These are phyloP conservation scores for Tetragnatha versicolor DNA, from an alignment of 1,140 invertebrate species.

Conservation along the genomic window DNA sequence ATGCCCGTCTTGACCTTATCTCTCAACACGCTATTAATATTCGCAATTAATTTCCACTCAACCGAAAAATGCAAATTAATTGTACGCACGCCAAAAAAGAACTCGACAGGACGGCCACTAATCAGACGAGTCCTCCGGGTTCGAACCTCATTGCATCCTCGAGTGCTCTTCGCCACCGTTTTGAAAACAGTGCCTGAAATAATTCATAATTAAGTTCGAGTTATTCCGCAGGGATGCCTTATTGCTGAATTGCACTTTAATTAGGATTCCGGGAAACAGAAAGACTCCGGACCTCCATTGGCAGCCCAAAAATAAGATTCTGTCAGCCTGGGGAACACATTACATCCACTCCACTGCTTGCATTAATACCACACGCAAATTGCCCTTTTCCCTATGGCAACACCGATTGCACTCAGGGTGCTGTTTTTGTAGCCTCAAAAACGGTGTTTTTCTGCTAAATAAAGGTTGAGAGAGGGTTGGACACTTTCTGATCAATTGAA, in stretches of 20 bases:
- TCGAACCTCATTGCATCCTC: conserved; percentile 35
- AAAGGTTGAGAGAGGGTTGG: no score
- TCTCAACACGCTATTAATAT: conserved; percentile 38
- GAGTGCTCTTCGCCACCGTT: conserved; percentile 27
- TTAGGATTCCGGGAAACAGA: conserved; percentile 9
- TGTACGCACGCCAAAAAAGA: conserved; percentile 22
- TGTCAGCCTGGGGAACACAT: neutral
- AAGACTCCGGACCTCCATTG: neutral
- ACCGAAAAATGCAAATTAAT: conserved; percentile 49
- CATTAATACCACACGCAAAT: no score
- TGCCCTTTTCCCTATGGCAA: no score
- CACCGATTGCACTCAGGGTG: no score
- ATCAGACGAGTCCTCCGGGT: conserved; percentile 43
- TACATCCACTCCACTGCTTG: conserved; percentile 1
- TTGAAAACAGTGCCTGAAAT: conserved; percentile 23
- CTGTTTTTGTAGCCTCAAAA: no score
- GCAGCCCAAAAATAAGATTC: conserved; percentile 26
- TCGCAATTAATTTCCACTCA: conserved; percentile 52
- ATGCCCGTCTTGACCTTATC: conserved; percentile 30
- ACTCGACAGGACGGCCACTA: conserved; percentile 5
- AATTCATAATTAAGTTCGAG: conserved; percentile 40
- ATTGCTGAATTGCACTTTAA: conserved; percentile 53
- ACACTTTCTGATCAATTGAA: no score
- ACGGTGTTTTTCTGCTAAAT: no score
- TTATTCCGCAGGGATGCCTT: conserved; percentile 34